A percentile compares a stretch with the other conserved stretches of the same genome.
phyloP scores from a whole-genome alignment of 1,140 invertebrate genomes.

The Agrypnia vestita region DNA sequence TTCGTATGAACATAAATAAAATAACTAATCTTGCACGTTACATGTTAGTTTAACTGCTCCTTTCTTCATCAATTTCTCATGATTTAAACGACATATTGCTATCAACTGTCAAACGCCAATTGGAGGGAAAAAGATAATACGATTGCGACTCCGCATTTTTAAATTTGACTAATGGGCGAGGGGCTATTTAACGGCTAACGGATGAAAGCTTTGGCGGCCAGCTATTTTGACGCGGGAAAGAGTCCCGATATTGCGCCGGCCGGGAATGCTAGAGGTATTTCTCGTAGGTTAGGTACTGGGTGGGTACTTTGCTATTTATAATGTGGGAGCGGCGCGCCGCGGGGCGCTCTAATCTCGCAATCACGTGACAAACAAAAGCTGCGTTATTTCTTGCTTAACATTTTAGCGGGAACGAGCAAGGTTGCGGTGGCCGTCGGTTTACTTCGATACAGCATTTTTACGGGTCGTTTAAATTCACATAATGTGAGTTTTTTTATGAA shows the following conservation, averaged over 20 bases:
- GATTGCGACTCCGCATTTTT: too few species aligned
- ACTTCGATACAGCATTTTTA: too few species aligned
- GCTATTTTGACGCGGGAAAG: constrained; percentile 23
- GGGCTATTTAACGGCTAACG: constrained; percentile 15
- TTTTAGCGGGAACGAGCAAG: too few species aligned
- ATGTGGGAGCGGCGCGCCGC: too few species aligned
- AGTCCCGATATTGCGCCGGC: neutral
- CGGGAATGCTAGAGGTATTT: constrained; percentile 20
- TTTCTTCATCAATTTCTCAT: neutral
- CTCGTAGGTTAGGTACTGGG: neutral
- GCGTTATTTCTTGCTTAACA: too few species aligned
- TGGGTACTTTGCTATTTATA: neutral
- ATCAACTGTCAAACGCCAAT: constrained; percentile 12
- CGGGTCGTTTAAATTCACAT: too few species aligned
- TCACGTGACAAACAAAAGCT: too few species aligned
- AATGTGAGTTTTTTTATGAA: too few species aligned
- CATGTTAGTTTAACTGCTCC: neutral
- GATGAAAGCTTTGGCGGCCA: constrained; percentile 27
- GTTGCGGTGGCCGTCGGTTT: too few species aligned
- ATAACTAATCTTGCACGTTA: neutral
- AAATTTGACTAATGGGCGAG: constrained; percentile 18
- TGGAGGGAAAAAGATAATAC: too few species aligned
- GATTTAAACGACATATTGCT: neutral
- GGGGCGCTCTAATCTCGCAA: too few species aligned
- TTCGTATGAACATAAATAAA: neutral